phyloP scores from a whole-genome alignment of 2,797 vertebrate genomes.

The Pristis pectinata region DNA sequence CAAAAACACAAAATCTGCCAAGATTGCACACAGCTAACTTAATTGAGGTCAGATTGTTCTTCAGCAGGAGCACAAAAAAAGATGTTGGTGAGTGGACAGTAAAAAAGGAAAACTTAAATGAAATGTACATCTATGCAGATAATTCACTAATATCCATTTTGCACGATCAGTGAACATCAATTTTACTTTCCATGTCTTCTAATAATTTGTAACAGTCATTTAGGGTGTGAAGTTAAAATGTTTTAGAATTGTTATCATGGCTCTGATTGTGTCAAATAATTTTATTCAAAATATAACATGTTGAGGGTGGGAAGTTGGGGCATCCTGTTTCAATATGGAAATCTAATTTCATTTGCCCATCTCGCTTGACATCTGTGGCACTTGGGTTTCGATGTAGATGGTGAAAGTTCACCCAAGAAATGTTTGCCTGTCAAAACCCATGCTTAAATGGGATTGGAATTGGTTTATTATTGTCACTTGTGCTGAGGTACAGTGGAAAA shows the following conservation, averaged over 20 bases:
- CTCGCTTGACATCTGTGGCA: background rate
- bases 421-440: too few relatives aligned
- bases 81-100: background rate
- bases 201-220: background rate
- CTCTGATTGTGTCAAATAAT: background rate
- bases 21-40: background rate
- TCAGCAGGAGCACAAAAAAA: background rate
- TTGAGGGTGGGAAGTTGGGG: background rate
- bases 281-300: background rate
- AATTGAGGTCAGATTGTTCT: background rate
- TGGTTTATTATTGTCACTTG: too few relatives aligned
- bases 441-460: too few relatives aligned
- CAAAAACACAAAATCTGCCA: background rate
- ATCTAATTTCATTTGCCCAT: background rate
- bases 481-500: too few relatives aligned
- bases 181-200: background rate
- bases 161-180: background rate
- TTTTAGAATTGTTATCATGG: background rate
- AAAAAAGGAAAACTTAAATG: background rate
- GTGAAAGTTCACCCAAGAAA: too few relatives aligned
- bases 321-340: background rate
- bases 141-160: background rate
- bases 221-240: background rate
- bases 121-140: background rate
- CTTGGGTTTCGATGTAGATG: background rate